Conservation (phyloP, 2,888 invertebrate species). For the Biston betularia region DNA sequence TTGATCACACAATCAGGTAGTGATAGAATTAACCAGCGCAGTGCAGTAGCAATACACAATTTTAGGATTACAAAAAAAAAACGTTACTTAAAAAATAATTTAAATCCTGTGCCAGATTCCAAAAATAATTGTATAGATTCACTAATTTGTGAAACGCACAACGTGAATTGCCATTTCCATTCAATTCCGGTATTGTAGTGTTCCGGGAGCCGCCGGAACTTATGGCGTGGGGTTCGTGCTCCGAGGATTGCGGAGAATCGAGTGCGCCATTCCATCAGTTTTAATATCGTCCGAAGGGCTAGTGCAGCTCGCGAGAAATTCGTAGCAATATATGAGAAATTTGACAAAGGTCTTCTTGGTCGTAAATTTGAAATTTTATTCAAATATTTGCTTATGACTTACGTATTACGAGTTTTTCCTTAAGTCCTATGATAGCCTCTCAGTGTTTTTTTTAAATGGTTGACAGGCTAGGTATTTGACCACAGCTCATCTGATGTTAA, state of each 20-base stretch:
- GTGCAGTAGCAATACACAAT: too few species aligned
- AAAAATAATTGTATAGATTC: background rate
- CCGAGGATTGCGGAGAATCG: constrained; percentile 18
- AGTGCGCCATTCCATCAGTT: constrained; percentile 6
- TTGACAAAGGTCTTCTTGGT: background rate
- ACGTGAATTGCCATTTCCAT: background rate
- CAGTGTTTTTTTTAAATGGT: too few species aligned
- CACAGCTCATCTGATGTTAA: too few species aligned
- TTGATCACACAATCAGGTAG: too few species aligned
- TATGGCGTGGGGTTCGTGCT: constrained; percentile 8
- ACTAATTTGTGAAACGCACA: background rate
- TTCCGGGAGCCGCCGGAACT: constrained; percentile 12
- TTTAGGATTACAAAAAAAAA: too few species aligned
- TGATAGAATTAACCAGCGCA: too few species aligned
- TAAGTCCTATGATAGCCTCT: too few species aligned
- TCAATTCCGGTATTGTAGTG: background rate
- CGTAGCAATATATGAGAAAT: background rate
- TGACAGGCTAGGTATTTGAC: too few species aligned
- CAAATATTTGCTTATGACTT: too few species aligned
- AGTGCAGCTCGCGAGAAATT: background rate
- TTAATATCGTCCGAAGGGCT: constrained; percentile 9
- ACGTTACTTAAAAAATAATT: too few species aligned
- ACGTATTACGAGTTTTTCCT: too few species aligned
- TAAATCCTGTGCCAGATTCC: background rate
- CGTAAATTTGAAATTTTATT: too few species aligned